Percentiles rank a stretch among this genome's conserved stretches.
Evolutionary conservation across 2,797 vertebrate species (phyloP).

Genomic region (Takifugu ocellatus): DNA sequence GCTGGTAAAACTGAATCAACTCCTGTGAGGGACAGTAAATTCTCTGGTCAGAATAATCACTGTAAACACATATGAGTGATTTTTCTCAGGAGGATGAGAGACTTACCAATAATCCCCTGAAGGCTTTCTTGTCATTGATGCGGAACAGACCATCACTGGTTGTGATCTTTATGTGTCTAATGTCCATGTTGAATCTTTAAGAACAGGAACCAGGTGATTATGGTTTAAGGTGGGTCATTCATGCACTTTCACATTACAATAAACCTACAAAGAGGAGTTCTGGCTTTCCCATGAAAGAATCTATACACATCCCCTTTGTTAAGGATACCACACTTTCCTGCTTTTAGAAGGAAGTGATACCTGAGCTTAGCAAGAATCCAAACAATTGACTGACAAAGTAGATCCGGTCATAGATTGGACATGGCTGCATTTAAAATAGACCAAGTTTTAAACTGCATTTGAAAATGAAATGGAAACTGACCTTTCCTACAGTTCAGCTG

Average conservation of each 20-base stretch:
- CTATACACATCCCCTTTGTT: no score
- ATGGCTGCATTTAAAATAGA: no score
- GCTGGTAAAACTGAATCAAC: slow-evolving; percentile 86
- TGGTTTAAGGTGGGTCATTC: background rate
- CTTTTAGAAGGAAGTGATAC: no score
- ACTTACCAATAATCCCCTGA: slow-evolving; percentile 84
- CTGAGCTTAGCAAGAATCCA: no score
- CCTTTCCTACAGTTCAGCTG: background rate
- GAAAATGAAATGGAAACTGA: background rate
- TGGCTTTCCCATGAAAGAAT: no score
- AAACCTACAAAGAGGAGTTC: no score
- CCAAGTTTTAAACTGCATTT: background rate
- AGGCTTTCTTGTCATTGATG: slow-evolving; percentile 91
- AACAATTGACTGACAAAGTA: no score
- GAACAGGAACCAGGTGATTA: background rate
- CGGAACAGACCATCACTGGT: slow-evolving; percentile 82
- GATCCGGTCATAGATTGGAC: no score
- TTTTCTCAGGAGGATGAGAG: background rate
- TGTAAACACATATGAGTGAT: no score
- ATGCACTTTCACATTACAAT: no score
- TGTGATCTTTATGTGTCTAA: slow-evolving; percentile 91
- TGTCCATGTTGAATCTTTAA: slow-evolving; percentile 84
- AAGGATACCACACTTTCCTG: no score
- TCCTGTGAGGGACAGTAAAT: slow-evolving; percentile 70
- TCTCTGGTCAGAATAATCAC: background rate